Evolutionary conservation across 2,797 vertebrate species (phyloP).

Genomic region (Xiphorhynchus erythropygius): DNA sequence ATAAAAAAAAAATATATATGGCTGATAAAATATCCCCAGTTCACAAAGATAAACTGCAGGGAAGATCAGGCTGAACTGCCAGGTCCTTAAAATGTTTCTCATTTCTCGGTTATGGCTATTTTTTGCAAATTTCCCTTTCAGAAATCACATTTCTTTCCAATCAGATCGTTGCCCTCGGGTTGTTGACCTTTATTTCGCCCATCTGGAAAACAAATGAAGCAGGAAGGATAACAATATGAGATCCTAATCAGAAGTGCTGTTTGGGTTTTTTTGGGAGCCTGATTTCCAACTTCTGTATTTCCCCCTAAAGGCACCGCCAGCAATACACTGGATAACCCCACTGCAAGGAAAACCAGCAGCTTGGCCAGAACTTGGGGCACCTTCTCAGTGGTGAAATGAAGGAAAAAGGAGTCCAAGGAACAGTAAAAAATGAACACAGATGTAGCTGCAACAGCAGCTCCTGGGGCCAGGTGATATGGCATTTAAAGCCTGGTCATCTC

Average conservation of each 20-base stretch:
- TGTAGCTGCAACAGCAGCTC: not conserved
- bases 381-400: not conserved
- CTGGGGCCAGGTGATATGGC: not conserved
- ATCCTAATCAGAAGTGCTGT: conserved; percentile 65
- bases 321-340: not conserved
- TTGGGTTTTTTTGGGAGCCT: conserved; percentile 49
- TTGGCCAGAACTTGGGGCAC: not conserved
- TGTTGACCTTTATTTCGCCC: conserved; percentile 73
- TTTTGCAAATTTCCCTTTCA: conserved; percentile 71
- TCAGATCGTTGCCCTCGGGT: conserved; percentile 63
- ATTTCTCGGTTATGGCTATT: conserved; percentile 69
- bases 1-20: too few species aligned
- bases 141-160: conserved; percentile 75
- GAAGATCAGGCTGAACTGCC: conserved; percentile 50
- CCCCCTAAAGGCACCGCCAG: conserved; percentile 52
- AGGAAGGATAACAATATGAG: conserved; percentile 75
- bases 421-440: not conserved
- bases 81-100: conserved; percentile 62
- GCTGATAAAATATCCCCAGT: conserved; percentile 11
- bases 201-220: conserved; percentile 78
- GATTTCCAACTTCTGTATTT: conserved; percentile 55
- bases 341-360: conserved; percentile 9
- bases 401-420: not conserved
- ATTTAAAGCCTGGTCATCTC: not conserved
- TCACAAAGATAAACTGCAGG: conserved; percentile 22